Percentiles rank a stretch among this genome's conserved stretches.
phyloP scores from a whole-genome alignment of 2,797 vertebrate species.

The Galagoides demidoff region DNA sequence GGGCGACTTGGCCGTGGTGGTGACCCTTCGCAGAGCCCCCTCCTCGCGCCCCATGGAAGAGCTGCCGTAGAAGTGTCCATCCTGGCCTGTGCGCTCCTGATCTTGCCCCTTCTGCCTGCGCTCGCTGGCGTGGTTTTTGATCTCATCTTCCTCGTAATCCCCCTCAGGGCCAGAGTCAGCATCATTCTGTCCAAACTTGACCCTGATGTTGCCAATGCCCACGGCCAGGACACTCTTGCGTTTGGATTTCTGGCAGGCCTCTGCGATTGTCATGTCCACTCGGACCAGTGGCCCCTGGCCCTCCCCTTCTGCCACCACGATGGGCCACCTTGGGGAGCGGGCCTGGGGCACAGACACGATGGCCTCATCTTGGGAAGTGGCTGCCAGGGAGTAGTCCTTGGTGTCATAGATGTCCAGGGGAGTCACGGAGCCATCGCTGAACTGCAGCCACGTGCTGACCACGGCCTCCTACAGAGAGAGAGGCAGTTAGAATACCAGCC shows the following conservation, averaged over 20 bases:
- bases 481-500: neutral
- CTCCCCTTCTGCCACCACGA: slow-evolving; percentile 92
- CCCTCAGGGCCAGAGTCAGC: slow-evolving; percentile 79
- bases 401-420: slow-evolving; percentile 94
- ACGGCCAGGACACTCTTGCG: slow-evolving; percentile 94
- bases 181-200: slow-evolving; percentile 92
- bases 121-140: slow-evolving; percentile 91
- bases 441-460: slow-evolving; percentile 96
- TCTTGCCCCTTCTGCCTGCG: slow-evolving; percentile 88
- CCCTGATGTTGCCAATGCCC: slow-evolving; percentile 90
- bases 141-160: slow-evolving; percentile 90
- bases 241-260: slow-evolving; percentile 95
- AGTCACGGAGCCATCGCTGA: slow-evolving; percentile 95
- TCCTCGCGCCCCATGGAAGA: slow-evolving; percentile 92
- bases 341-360: slow-evolving; percentile 90
- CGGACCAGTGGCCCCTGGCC: slow-evolving; percentile 94
- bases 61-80: slow-evolving; percentile 88
- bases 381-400: slow-evolving; percentile 92
- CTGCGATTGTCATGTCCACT: slow-evolving; percentile 95
- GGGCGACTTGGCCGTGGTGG: slow-evolving; percentile 90
- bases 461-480: slow-evolving; percentile 92
- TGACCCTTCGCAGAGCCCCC: slow-evolving; percentile 85
- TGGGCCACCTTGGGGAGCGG: slow-evolving; percentile 88
- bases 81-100: slow-evolving; percentile 89
- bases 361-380: slow-evolving; percentile 92